Evolutionary conservation across 1,140 invertebrate species (phyloP).

Genomic region (Drosophila pandora): DNA sequence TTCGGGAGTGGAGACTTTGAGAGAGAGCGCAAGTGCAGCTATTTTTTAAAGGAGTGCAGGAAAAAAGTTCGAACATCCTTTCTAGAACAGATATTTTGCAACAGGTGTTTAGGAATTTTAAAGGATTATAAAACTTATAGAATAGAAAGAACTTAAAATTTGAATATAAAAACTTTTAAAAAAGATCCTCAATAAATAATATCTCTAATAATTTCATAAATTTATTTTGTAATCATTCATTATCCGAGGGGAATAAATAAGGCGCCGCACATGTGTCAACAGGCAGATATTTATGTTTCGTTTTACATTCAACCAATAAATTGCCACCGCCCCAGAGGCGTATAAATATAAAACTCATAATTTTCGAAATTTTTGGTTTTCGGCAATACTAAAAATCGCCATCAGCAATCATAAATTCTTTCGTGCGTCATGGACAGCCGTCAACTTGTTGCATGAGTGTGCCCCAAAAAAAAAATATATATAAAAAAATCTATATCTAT

Average conservation of each 20-base stretch:
- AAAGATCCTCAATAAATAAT: not conserved
- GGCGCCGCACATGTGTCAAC: conserved; percentile 27
- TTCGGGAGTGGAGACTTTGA: not conserved
- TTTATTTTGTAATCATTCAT: conserved; percentile 4
- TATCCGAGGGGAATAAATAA: conserved; percentile 6
- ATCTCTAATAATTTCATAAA: conserved; percentile 2
- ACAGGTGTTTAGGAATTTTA: not conserved
- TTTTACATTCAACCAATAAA: conserved; percentile 77
- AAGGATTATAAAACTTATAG: too few species aligned
- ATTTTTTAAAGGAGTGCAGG: too few species aligned
- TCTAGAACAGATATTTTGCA: not conserved
- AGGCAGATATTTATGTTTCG: conserved; percentile 71
- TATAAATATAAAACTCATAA: conserved; percentile 62
- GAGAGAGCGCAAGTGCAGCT: too few species aligned
- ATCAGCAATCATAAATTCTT: conserved; percentile 74
- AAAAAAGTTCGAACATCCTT: not conserved
- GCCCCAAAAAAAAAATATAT: not conserved
- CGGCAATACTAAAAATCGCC: not conserved
- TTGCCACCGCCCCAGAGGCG: conserved; percentile 28
- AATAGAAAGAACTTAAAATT: too few species aligned
- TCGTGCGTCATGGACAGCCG: conserved; percentile 75
- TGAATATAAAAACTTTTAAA: too few species aligned
- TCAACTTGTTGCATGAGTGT: conserved; percentile 72
- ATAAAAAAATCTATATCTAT: not conserved
- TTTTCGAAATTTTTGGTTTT: conserved; percentile 48